Percentiles rank a stretch among this genome's conserved stretches.
Evolutionary conservation across 1,140 invertebrate species (phyloP).

Genomic region (Druon quercuslanigerum): DNA sequence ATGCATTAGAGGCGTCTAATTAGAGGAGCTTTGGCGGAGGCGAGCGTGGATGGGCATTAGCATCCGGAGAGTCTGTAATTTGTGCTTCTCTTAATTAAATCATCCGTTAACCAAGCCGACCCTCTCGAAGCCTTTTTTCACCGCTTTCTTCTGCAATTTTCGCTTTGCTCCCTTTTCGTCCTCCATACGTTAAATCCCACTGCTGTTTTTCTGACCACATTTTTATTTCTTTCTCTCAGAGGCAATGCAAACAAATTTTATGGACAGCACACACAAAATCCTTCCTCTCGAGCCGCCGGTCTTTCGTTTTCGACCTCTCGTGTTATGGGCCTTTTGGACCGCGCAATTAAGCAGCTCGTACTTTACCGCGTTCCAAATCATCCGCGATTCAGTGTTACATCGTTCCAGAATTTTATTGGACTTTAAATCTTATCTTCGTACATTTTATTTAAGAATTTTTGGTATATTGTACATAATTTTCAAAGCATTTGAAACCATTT

Average conservation of each 20-base stretch:
- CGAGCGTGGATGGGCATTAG: slow-evolving; percentile 71
- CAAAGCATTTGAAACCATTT: too few species aligned
- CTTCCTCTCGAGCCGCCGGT: slow-evolving; percentile 27
- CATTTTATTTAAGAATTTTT: too few species aligned
- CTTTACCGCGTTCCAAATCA: neutral
- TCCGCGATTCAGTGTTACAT: neutral
- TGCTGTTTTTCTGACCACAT: slow-evolving; percentile 50
- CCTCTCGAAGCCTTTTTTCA: slow-evolving; percentile 49
- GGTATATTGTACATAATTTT: too few species aligned
- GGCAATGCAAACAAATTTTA: slow-evolving; percentile 64
- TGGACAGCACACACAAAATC: slow-evolving; percentile 50
- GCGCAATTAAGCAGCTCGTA: slow-evolving; percentile 63
- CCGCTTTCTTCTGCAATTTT: slow-evolving; percentile 52
- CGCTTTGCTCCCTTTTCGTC: slow-evolving; percentile 46
- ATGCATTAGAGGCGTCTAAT: slow-evolving; percentile 70
- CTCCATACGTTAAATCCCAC: slow-evolving; percentile 48
- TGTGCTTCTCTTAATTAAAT: slow-evolving; percentile 77
- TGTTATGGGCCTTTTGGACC: slow-evolving; percentile 49
- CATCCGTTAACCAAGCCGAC: slow-evolving; percentile 73
- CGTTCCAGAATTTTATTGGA: neutral
- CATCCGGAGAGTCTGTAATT: slow-evolving; percentile 75
- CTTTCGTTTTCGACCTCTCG: slow-evolving; percentile 37
- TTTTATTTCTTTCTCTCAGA: slow-evolving; percentile 49
- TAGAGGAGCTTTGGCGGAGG: slow-evolving; percentile 68
- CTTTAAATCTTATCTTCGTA: neutral